Evolutionary conservation across 2,797 vertebrate species (phyloP).

Genomic region (Molothrus aeneus): DNA sequence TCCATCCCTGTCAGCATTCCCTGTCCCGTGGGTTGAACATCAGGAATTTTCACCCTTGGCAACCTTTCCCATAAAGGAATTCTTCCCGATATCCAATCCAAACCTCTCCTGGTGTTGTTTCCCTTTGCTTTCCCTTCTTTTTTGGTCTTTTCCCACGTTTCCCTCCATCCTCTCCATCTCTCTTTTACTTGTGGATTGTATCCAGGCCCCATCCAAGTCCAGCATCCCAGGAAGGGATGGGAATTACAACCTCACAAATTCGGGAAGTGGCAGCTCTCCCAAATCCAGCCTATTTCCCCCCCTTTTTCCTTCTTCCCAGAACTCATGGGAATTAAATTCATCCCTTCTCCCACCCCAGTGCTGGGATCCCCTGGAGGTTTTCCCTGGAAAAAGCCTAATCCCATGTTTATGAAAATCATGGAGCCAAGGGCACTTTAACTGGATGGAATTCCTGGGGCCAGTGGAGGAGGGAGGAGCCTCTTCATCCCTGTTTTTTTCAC

Average conservation of each 20-base stretch:
- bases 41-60: background rate
- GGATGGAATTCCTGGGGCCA: background rate
- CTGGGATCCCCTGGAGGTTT: background rate
- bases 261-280: background rate
- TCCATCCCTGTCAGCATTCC: background rate
- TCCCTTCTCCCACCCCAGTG: accelerated
- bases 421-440: background rate
- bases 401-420: background rate
- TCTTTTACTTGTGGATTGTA: background rate
- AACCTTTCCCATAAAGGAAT: background rate
- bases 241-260: background rate
- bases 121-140: background rate
- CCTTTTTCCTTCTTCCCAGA: background rate
- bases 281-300: background rate
- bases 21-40: background rate
- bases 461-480: background rate
- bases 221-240: background rate
- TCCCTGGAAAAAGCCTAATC: background rate
- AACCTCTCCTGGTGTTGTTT: accelerated
- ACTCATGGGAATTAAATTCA: background rate
- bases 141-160: background rate
- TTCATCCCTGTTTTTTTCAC: background rate
- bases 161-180: background rate
- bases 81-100: background rate
- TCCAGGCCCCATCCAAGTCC: background rate